Conservation (phyloP, 1,140 invertebrate species). For the Pseudobourletiella spinata region DNA sequence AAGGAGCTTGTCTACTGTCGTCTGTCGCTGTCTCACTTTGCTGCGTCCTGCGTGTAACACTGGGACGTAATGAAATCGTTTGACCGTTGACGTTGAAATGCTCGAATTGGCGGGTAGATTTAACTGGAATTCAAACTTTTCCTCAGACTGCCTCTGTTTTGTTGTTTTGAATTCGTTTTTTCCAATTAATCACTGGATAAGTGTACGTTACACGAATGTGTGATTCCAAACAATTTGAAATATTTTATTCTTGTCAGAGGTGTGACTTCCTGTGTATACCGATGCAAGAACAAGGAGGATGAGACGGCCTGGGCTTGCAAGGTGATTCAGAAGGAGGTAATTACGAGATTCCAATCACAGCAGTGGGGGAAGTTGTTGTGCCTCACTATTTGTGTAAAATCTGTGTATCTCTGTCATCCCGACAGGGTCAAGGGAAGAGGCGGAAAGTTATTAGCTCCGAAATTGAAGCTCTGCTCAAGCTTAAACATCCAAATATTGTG, state of each 20-base stretch:
- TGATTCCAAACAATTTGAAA: too few relatives aligned
- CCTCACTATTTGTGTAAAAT: background rate
- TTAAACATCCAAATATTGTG: slow-evolving; percentile 40
- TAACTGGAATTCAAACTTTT: too few relatives aligned
- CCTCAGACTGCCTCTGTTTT: background rate
- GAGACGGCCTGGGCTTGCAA: slow-evolving; percentile 39
- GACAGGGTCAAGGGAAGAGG: slow-evolving; percentile 37
- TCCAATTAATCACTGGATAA: background rate
- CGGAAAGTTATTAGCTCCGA: slow-evolving; percentile 36
- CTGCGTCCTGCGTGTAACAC: too few relatives aligned
- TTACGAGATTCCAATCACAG: too few relatives aligned
- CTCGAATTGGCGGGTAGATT: too few relatives aligned
- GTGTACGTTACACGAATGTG: too few relatives aligned
- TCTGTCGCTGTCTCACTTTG: too few relatives aligned
- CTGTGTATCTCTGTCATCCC: background rate
- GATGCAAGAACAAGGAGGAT: slow-evolving; percentile 37
- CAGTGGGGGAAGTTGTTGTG: background rate
- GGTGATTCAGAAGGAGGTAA: slow-evolving; percentile 39
- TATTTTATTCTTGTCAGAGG: slow-evolving; percentile 34
- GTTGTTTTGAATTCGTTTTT: background rate
- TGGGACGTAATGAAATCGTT: too few relatives aligned
- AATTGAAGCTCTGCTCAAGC: slow-evolving; percentile 37
- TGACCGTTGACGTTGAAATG: too few relatives aligned
- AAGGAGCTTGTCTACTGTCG: too few relatives aligned
- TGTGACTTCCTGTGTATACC: slow-evolving; percentile 38